Evolutionary conservation across 2,888 invertebrate species (phyloP).

Genomic region (Dynastes tityus): DNA sequence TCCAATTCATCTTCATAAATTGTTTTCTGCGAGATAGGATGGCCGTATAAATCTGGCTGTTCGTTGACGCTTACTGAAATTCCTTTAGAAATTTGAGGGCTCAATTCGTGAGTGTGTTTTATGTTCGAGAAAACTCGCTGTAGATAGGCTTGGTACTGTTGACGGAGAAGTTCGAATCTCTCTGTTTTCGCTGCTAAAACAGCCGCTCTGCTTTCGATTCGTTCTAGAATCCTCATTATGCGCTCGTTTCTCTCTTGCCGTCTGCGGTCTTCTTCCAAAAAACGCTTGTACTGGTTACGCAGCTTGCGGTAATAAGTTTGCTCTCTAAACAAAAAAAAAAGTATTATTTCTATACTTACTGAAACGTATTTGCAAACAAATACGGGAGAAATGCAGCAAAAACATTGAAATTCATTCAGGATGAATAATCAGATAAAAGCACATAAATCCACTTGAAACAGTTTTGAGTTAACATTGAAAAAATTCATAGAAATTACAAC

Average conservation of each 20-base stretch:
- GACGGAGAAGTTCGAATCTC: slow-evolving; percentile 72
- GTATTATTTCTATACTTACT: neutral
- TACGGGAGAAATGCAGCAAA: too few relatives aligned
- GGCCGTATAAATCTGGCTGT: slow-evolving; percentile 30
- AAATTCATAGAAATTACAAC: too few relatives aligned
- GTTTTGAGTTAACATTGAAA: too few relatives aligned
- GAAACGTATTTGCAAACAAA: too few relatives aligned
- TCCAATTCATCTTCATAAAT: slow-evolving; percentile 24
- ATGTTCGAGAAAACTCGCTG: slow-evolving; percentile 50
- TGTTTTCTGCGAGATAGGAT: slow-evolving; percentile 40
- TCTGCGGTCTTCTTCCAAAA: slow-evolving; percentile 74
- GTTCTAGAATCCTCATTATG: slow-evolving; percentile 74
- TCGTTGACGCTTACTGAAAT: slow-evolving; percentile 40
- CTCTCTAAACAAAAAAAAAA: slow-evolving; percentile 61
- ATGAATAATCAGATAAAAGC: too few relatives aligned
- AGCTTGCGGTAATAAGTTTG: slow-evolving; percentile 67
- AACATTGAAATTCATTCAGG: too few relatives aligned
- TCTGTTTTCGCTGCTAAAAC: slow-evolving; percentile 76
- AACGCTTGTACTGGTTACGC: slow-evolving; percentile 71
- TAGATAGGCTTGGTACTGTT: slow-evolving; percentile 64
- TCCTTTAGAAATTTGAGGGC: slow-evolving; percentile 20
- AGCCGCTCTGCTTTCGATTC: slow-evolving; percentile 74
- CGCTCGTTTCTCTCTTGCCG: slow-evolving; percentile 76
- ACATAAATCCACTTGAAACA: too few relatives aligned
- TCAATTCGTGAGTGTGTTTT: neutral